Conservation (phyloP, 2,113 vertebrate genomes). For the Raja brachyura region DNA sequence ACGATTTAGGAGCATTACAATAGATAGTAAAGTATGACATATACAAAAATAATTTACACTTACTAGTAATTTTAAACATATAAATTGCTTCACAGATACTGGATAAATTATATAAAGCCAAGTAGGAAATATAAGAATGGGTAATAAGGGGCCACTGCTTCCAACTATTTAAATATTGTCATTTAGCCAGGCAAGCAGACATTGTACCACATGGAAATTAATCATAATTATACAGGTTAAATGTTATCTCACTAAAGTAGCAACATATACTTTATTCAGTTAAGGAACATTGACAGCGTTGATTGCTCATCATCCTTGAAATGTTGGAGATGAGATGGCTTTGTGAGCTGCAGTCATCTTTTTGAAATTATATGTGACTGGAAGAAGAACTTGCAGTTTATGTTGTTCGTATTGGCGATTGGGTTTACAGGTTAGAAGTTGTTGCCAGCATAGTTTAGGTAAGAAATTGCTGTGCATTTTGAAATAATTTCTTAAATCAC, state of each 20-base stretch:
- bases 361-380: no score
- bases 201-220: not conserved
- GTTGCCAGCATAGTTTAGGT: no score
- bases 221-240: not conserved
- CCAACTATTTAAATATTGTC: not conserved
- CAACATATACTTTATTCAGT: not conserved
- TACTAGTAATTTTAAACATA: not conserved
- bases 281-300: no score
- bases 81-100: not conserved
- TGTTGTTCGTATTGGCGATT: no score
- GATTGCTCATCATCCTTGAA: no score
- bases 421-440: no score
- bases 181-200: not conserved
- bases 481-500: not conserved
- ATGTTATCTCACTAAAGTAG: not conserved
- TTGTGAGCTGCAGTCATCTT: no score
- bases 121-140: not conserved
- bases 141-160: not conserved
- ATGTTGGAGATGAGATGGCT: no score
- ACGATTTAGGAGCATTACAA: not conserved
- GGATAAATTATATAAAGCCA: not conserved
- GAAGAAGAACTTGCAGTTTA: no score
- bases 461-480: no score
- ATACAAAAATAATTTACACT: not conserved
- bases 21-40: not conserved